These are phyloP conservation scores for Tenualosa ilisha DNA, from an alignment of 2,797 vertebrate species.

Conservation along the genomic window DNA sequence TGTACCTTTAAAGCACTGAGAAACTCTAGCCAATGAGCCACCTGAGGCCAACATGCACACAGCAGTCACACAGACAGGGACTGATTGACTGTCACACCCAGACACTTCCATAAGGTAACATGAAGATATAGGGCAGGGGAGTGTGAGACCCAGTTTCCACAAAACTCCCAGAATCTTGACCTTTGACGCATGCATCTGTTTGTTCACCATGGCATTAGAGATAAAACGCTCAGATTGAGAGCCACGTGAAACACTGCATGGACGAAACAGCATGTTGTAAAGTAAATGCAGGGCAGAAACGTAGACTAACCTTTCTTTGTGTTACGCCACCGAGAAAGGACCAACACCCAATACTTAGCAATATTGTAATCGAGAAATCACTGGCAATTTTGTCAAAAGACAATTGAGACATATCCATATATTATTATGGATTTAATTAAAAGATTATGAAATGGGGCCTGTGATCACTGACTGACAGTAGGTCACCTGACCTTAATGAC, in stretches of 20 bases:
- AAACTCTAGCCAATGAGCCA: not conserved
- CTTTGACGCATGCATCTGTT: not conserved
- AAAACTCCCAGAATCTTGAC: not conserved
- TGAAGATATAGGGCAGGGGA: not conserved
- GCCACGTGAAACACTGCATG: not conserved
- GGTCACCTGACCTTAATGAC: not conserved
- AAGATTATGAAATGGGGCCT: not conserved
- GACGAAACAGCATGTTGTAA: not conserved
- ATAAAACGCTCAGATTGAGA: not conserved
- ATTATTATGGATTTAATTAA: too few relatives aligned
- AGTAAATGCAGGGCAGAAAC: not conserved
- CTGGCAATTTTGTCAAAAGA: not conserved
- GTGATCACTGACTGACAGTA: not conserved
- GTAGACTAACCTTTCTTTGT: not conserved
- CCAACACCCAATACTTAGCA: not conserved
- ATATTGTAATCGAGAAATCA: not conserved
- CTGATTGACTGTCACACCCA: not conserved
- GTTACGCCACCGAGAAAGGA: not conserved
- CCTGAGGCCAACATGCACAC: not conserved
- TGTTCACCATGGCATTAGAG: not conserved
- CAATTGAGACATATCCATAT: too few relatives aligned
- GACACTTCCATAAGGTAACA: not conserved
- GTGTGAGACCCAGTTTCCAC: not conserved
- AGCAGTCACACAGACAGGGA: not conserved
- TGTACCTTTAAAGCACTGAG: constrained; percentile 15